phyloP scores from a whole-genome alignment of 2,888 invertebrate genomes.

The Lasius platythorax region DNA sequence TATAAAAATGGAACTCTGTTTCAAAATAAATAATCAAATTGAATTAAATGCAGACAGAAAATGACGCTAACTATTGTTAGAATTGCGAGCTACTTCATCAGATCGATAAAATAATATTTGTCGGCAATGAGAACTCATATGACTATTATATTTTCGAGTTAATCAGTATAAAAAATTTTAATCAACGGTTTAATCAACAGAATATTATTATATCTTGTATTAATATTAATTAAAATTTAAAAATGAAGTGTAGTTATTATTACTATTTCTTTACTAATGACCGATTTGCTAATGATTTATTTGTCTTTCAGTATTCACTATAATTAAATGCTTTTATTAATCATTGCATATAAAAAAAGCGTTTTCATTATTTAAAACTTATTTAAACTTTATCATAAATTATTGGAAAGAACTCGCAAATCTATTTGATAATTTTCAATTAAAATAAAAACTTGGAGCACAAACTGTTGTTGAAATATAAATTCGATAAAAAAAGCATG shows the following conservation, averaged over 20 bases:
- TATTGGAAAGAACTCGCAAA: background rate
- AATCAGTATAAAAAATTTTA: background rate
- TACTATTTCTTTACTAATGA: background rate
- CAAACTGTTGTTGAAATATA: background rate
- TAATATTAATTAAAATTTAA: background rate
- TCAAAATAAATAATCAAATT: background rate
- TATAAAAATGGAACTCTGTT: background rate
- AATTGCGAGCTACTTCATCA: background rate
- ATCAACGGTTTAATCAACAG: background rate
- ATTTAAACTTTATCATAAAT: background rate
- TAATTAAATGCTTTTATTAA: background rate
- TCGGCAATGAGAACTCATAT: slow-evolving; percentile 5
- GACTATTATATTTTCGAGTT: background rate
- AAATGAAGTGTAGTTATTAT: background rate
- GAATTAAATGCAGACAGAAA: background rate
- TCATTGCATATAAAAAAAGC: background rate
- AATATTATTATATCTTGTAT: background rate
- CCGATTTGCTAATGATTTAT: background rate
- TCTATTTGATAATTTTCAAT: background rate
- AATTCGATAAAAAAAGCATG: background rate
- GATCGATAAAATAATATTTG: slow-evolving; percentile 45
- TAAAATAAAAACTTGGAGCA: background rate
- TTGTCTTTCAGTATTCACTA: background rate
- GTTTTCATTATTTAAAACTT: too few species aligned
- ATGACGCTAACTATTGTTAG: slow-evolving; percentile 32